Evolutionary conservation across 2,888 invertebrate genomes (phyloP).

Genomic region (Patella pellucida): DNA sequence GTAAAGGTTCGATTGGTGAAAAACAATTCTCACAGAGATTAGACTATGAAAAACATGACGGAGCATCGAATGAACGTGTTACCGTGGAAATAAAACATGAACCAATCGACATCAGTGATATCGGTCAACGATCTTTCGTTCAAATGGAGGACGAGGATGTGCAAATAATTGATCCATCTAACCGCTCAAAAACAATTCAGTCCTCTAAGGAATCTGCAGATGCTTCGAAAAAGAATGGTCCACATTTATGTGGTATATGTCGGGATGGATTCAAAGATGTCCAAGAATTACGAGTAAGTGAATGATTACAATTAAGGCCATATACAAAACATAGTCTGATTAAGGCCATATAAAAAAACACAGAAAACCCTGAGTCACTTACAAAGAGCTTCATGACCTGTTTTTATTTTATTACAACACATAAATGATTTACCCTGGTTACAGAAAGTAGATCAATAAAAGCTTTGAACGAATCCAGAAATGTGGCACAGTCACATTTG

Average conservation of each 20-base stretch:
- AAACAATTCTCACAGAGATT: conserved; percentile 24
- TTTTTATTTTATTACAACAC: too few species aligned
- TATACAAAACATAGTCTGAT: too few species aligned
- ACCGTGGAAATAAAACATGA: conserved; percentile 56
- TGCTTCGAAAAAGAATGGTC: conserved; percentile 16
- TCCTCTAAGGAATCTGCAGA: background rate
- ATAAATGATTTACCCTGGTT: too few species aligned
- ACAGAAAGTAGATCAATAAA: too few species aligned
- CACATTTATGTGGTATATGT: conserved; percentile 61
- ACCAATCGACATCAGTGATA: conserved; percentile 44
- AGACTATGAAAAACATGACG: conserved; percentile 40
- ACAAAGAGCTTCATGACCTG: too few species aligned
- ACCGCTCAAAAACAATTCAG: background rate
- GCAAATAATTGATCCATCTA: background rate
- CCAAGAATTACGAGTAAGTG: conserved; percentile 51
- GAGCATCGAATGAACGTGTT: conserved; percentile 48
- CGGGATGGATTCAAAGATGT: conserved; percentile 53
- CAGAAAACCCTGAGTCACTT: too few species aligned
- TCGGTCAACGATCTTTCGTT: conserved; percentile 27
- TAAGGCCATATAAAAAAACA: too few species aligned
- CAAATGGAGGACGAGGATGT: conserved; percentile 3
- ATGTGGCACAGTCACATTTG: too few species aligned
- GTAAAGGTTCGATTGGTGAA: background rate
- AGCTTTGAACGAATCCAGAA: too few species aligned
- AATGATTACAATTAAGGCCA: too few species aligned